These are phyloP conservation scores for Adela reaumurella DNA, from an alignment of 2,888 invertebrate genomes.

Conservation along the genomic window DNA sequence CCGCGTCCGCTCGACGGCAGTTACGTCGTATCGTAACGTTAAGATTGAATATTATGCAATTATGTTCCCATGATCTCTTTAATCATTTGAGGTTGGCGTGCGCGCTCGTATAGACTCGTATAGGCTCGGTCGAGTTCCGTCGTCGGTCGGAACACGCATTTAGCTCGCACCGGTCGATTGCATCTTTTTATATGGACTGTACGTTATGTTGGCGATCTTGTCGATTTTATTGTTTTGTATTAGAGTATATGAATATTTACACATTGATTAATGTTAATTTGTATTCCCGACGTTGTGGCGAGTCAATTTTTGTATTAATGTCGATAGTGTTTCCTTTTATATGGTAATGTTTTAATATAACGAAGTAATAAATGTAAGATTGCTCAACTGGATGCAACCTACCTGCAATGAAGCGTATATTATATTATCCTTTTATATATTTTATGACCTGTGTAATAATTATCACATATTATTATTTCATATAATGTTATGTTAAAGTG, in stretches of 20 bases:
- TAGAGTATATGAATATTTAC: neutral
- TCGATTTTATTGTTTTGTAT: neutral
- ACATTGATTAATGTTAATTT: neutral
- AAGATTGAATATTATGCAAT: neutral
- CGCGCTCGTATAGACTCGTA: too few species aligned
- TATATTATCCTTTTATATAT: slow-evolving; percentile 40
- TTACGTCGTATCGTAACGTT: neutral
- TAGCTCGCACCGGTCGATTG: neutral
- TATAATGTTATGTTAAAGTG: slow-evolving; percentile 39
- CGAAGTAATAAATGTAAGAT: slow-evolving; percentile 47
- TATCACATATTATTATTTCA: slow-evolving; percentile 28
- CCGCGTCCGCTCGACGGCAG: too few species aligned
- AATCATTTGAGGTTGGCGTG: too few species aligned
- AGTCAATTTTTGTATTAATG: slow-evolving; percentile 49
- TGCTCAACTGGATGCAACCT: slow-evolving; percentile 54
- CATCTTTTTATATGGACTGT: neutral
- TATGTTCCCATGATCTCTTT: neutral
- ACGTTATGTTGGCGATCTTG: neutral
- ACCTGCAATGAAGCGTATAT: slow-evolving; percentile 42
- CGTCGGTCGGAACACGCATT: too few species aligned
- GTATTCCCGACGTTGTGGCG: slow-evolving; percentile 9
- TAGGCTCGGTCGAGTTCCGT: too few species aligned
- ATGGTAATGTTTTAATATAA: slow-evolving; percentile 46
- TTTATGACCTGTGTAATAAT: slow-evolving; percentile 33
- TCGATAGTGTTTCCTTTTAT: slow-evolving; percentile 44